A percentile compares a stretch with the other conserved stretches of the same genome.
phyloP scores from a whole-genome alignment of 2,797 vertebrate genomes.

The Gymnothorax reevesii region DNA sequence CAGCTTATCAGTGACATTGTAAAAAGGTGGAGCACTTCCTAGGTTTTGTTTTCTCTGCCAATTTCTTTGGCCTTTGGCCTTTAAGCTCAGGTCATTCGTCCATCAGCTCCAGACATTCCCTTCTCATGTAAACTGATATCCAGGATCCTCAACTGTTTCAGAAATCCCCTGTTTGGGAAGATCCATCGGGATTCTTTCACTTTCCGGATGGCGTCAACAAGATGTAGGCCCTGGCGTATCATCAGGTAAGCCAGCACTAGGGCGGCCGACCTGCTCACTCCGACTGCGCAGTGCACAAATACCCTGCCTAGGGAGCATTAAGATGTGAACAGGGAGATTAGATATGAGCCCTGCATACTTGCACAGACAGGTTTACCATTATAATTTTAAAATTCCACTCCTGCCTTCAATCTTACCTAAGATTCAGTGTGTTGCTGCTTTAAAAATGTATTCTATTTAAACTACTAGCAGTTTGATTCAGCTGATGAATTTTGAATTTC shows the following conservation, averaged over 20 bases:
- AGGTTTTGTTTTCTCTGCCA: slow-evolving; percentile 46
- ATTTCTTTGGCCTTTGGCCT: slow-evolving; percentile 36
- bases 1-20: neutral
- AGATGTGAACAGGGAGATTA: neutral
- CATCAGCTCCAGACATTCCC: slow-evolving; percentile 60
- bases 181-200: slow-evolving; percentile 81
- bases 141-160: slow-evolving; percentile 77
- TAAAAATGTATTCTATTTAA: neutral
- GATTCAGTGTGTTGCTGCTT: neutral
- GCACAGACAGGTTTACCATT: neutral
- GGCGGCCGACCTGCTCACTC: slow-evolving; percentile 87
- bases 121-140: slow-evolving; percentile 68
- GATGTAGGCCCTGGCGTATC: slow-evolving; percentile 82
- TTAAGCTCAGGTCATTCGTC: slow-evolving; percentile 25
- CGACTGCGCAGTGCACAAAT: slow-evolving; percentile 85
- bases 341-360: neutral
- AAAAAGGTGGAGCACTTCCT: neutral
- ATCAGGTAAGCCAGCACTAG: slow-evolving; percentile 87
- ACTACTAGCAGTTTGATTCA: too few relatives aligned
- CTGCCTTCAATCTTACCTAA: neutral
- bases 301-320: slow-evolving; percentile 63
- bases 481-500: too few relatives aligned
- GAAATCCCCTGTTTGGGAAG: slow-evolving; percentile 87
- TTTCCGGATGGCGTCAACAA: slow-evolving; percentile 75
- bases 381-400: neutral